Conservation (phyloP, 1,140 invertebrate species). For the Lethocerus indicus region DNA sequence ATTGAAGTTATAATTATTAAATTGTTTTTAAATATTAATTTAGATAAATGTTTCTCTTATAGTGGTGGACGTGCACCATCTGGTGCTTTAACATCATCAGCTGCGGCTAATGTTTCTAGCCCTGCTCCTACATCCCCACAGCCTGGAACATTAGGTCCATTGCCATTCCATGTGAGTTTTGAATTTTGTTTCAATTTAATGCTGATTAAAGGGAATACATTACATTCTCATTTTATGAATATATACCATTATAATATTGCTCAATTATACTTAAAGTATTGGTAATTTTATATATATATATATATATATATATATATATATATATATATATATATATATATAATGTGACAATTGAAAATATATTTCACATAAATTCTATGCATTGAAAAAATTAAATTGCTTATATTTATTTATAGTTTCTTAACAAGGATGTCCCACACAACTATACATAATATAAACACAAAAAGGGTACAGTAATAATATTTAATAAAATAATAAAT, state of each 20-base stretch:
- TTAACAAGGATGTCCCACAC: no score
- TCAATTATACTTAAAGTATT: no score
- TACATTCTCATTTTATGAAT: no score
- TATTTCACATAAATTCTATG: background rate
- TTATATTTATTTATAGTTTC: background rate
- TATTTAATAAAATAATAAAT: background rate
- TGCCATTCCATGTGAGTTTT: constrained; percentile 26
- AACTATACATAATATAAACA: no score
- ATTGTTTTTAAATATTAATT: background rate
- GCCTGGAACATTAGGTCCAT: constrained; percentile 22
- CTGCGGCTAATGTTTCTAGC: background rate
- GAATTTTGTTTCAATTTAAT: background rate
- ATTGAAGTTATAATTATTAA: constrained; percentile 1
- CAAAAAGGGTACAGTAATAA: background rate
- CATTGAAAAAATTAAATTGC: background rate
- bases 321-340: no score
- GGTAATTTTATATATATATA: no score
- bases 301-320: no score
- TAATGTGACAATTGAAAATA: no score
- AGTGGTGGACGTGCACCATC: constrained; percentile 10
- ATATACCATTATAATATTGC: background rate
- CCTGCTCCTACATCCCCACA: constrained; percentile 20
- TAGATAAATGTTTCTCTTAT: background rate
- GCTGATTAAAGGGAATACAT: background rate
- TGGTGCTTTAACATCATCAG: constrained; percentile 1